Evolutionary conservation across 2,113 vertebrate genomes (phyloP), one percentile per base, ranked within the genome.

Genomic region (Ranitomeya imitator): DNA sequence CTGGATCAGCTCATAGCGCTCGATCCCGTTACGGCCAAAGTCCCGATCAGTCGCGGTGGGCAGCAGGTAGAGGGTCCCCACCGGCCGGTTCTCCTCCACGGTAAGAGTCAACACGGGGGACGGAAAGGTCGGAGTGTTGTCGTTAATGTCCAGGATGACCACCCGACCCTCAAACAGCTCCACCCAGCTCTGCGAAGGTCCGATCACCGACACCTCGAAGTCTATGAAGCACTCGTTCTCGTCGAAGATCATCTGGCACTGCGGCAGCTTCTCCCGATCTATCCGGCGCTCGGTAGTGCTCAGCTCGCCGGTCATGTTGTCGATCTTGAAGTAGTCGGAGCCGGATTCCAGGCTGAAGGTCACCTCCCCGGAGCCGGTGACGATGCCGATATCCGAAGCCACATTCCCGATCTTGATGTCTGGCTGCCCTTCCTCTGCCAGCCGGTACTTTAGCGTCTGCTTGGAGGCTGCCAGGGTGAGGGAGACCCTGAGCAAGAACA

Each of bases 211-310:
- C 93, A 99, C 97, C 91, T 99, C 98, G 83, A 99, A 99, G 96
- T 99, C 98, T 93, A 99, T 94, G 92, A 99, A 99, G 82, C 98
- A 99, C 93, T 99, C 98, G 63, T 99, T 99, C 92, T 99, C 98
- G 91, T 99, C 98, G 94, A 99, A 99, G 90, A 99, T 99, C 98
- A 99, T 99, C 93, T 99, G 98, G 95, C 98, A 99, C 96, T 99
- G 98, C 93, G 97, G 97, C 90, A 99, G 93, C 94, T 99, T 99
- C 90, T 99, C 98, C 14, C 98, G 97, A 97, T 99, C 98, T 91
- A 99, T 97, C 92, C 98, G 96, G 91, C 97, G 93, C 94, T 98
- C 97, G 60, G 97, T 98, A 79, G 98, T 99, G 94, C 96, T 97
- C 92, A 99, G 95, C 93, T 99, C 98, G 85, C 98, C 98, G 74